Percentiles rank a stretch among this genome's conserved stretches.
These are phyloP conservation scores for Mycteria americana DNA, from an alignment of 2,797 vertebrate species.

Conservation along the genomic window DNA sequence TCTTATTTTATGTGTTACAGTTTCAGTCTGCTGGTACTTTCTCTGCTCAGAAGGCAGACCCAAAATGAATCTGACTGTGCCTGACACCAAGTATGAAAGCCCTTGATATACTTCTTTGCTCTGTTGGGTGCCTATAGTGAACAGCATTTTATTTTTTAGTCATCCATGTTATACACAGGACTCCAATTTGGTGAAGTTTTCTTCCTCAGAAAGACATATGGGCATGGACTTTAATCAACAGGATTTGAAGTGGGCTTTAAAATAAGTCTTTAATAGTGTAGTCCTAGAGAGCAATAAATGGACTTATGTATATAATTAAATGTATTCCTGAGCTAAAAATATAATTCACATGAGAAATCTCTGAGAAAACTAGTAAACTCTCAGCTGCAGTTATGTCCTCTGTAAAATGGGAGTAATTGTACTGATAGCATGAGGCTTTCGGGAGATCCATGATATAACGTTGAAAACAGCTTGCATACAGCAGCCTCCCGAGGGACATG, in stretches of 20 bases:
- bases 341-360: background rate
- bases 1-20: background rate
- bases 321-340: background rate
- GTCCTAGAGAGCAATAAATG: background rate
- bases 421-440: background rate
- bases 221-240: background rate
- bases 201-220: background rate
- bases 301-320: background rate
- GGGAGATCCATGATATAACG: background rate
- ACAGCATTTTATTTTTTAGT: background rate
- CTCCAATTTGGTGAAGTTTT: background rate
- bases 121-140: background rate
- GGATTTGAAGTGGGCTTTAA: slow-evolving; percentile 18
- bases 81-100: background rate
- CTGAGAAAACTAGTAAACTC: background rate
- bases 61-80: background rate
- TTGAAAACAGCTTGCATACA: background rate
- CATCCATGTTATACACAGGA: background rate
- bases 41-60: background rate
- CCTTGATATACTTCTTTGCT: background rate
- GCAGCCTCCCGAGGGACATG: background rate
- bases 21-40: background rate
- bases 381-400: background rate
- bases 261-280: background rate
- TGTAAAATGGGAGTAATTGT: background rate